A percentile compares a stretch with the other conserved stretches of the same genome.
phyloP scores from a whole-genome alignment of 2,888 invertebrate genomes.

The Anoplius nigerrimus region DNA sequence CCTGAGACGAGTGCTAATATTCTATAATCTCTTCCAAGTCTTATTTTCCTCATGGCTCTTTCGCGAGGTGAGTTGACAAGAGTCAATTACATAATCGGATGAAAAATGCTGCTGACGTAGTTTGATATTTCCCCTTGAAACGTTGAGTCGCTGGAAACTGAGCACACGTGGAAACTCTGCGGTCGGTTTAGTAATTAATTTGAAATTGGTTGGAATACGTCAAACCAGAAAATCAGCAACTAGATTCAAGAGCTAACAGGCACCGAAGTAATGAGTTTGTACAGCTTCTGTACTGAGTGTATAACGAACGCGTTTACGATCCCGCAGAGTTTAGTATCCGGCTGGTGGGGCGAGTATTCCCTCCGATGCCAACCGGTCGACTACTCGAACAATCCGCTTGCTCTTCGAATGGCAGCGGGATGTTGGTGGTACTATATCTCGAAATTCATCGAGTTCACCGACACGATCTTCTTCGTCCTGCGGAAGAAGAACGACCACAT shows the following conservation, averaged over 20 bases:
- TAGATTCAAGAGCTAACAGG: too few relatives aligned
- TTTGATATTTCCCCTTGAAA: too few relatives aligned
- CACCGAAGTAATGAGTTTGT: too few relatives aligned
- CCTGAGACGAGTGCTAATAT: constrained; percentile 84
- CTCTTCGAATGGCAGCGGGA: constrained; percentile 85
- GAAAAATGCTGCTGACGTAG: too few relatives aligned
- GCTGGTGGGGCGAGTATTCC: constrained; percentile 86
- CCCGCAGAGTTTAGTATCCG: constrained; percentile 77
- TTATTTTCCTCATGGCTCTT: constrained; percentile 85
- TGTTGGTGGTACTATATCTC: constrained; percentile 98
- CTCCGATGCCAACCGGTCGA: constrained; percentile 88
- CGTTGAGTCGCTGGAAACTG: too few relatives aligned
- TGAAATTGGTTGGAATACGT: too few relatives aligned
- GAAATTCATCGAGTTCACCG: constrained; percentile 95
- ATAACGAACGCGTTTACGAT: background rate
- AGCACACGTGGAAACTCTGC: too few relatives aligned
- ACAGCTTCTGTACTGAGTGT: too few relatives aligned
- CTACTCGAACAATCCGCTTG: constrained; percentile 82
- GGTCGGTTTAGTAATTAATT: too few relatives aligned
- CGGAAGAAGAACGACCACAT: constrained; percentile 95
- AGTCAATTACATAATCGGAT: background rate
- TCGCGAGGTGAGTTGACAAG: constrained; percentile 78
- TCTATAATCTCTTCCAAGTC: constrained; percentile 91
- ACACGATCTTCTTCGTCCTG: constrained; percentile 95
- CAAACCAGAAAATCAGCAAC: too few relatives aligned